Percentiles rank a stretch among this genome's conserved stretches.
These are phyloP conservation scores for Condylura cristata DNA, from an alignment of 2,113 vertebrate species.

Conservation along the genomic window DNA sequence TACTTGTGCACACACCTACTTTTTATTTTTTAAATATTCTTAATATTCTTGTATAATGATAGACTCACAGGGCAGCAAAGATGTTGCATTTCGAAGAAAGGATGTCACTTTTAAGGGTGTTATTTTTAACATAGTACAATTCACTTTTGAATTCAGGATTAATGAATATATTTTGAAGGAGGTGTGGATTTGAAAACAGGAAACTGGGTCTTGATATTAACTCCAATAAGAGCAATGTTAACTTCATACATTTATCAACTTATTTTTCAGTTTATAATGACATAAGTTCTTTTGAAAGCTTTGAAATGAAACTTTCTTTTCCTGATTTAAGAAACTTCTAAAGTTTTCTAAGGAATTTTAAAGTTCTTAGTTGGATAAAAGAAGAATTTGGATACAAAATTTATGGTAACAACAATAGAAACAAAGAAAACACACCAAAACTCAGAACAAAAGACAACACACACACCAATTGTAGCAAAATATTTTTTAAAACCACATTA, in stretches of 20 bases:
- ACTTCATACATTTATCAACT: constrained; percentile 52
- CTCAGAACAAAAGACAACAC: not conserved
- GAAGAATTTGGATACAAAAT: not conserved
- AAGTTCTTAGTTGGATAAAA: constrained; percentile 7
- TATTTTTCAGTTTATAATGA: constrained; percentile 46
- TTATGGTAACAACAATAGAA: not conserved
- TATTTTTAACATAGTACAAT: constrained; percentile 81
- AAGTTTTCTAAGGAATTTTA: constrained; percentile 14
- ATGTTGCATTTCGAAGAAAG: constrained; percentile 79
- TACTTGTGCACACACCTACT: not conserved
- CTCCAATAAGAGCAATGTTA: constrained; percentile 59
- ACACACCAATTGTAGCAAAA: not conserved
- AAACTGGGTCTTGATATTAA: constrained; percentile 50
- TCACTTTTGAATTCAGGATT: constrained; percentile 79
- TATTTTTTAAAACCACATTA: not conserved
- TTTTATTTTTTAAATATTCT: constrained; percentile 81
- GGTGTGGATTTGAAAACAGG: constrained; percentile 66
- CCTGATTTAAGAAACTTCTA: not conserved
- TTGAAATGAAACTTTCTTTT: constrained; percentile 20
- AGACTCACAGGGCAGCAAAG: constrained; percentile 79
- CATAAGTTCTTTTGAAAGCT: not conserved
- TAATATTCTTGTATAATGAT: constrained; percentile 76
- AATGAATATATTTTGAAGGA: constrained; percentile 78
- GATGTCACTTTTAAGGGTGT: constrained; percentile 78
- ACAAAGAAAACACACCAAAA: not conserved